Evolutionary conservation across 1,140 invertebrate genomes (phyloP).

Genomic region (Xylocopa sonorina): DNA sequence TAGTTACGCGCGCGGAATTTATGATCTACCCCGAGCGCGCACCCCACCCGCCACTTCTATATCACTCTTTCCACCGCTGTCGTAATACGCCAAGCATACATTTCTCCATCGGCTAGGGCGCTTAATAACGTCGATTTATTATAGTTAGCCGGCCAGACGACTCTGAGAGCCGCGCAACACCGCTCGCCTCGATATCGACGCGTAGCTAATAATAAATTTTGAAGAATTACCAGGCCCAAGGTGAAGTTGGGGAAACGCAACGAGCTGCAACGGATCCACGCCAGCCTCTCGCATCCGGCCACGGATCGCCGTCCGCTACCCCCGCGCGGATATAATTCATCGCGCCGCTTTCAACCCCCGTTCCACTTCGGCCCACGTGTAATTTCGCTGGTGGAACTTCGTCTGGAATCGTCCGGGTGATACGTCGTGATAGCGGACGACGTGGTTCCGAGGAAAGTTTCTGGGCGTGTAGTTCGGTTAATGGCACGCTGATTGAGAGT

Average conservation of each 20-base stretch:
- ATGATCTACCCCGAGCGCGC: slow-evolving; percentile 14
- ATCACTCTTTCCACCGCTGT: background rate
- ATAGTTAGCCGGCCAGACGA: slow-evolving; percentile 29
- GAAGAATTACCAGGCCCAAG: slow-evolving; percentile 26
- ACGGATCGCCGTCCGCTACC: slow-evolving; percentile 25
- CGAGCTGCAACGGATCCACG: background rate
- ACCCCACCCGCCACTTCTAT: background rate
- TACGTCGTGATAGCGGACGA: background rate
- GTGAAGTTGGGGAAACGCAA: slow-evolving; percentile 8
- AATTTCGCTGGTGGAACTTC: slow-evolving; percentile 18
- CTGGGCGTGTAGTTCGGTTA: background rate
- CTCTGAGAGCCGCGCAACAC: slow-evolving; percentile 28
- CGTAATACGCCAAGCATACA: slow-evolving; percentile 21
- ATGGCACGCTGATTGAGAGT: background rate
- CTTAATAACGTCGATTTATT: slow-evolving; percentile 47
- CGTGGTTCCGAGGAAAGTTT: background rate
- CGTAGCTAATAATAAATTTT: slow-evolving; percentile 36
- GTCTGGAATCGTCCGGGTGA: background rate
- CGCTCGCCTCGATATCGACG: slow-evolving; percentile 33
- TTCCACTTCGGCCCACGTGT: background rate
- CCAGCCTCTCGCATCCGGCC: background rate
- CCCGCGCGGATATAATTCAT: slow-evolving; percentile 24
- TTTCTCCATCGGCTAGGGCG: slow-evolving; percentile 32
- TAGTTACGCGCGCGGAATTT: slow-evolving; percentile 33
- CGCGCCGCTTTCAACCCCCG: background rate